Evolutionary conservation across 2,113 vertebrate genomes (phyloP).

Genomic region (Falco punctatus): DNA sequence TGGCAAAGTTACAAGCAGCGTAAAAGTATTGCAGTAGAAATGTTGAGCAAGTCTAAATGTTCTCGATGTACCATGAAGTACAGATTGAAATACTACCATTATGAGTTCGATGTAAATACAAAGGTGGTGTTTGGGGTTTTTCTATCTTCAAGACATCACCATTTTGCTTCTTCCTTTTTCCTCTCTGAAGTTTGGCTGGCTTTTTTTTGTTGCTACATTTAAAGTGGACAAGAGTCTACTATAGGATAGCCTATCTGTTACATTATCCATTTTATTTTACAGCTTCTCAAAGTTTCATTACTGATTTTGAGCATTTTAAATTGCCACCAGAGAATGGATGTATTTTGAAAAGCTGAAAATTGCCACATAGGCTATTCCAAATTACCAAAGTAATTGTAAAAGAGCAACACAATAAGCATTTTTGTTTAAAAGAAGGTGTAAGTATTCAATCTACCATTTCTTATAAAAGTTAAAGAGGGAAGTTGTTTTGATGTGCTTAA

Average conservation of each 20-base stretch:
- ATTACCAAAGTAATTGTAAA: not conserved
- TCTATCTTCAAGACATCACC: not conserved
- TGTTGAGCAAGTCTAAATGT: not conserved
- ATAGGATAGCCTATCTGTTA: not conserved
- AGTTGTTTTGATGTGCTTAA: not conserved
- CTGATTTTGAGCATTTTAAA: not conserved
- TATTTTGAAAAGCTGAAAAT: not conserved
- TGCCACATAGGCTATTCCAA: not conserved
- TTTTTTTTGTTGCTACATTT: not conserved
- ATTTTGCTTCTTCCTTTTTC: not conserved
- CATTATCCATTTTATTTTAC: not conserved
- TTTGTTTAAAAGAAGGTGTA: not conserved
- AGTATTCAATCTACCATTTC: not conserved
- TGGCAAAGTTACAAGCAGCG: not conserved
- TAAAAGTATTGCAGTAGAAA: not conserved
- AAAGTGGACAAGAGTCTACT: not conserved
- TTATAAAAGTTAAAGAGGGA: not conserved
- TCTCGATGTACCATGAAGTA: not conserved
- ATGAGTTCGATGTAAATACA: not conserved
- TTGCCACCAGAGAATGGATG: not conserved
- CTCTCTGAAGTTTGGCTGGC: not conserved
- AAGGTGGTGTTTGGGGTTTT: not conserved
- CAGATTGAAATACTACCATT: not conserved
- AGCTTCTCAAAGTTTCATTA: not conserved
- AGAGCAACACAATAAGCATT: not conserved